Conservation (phyloP, 1,140 invertebrate species). For the Kradibia gibbosae region DNA sequence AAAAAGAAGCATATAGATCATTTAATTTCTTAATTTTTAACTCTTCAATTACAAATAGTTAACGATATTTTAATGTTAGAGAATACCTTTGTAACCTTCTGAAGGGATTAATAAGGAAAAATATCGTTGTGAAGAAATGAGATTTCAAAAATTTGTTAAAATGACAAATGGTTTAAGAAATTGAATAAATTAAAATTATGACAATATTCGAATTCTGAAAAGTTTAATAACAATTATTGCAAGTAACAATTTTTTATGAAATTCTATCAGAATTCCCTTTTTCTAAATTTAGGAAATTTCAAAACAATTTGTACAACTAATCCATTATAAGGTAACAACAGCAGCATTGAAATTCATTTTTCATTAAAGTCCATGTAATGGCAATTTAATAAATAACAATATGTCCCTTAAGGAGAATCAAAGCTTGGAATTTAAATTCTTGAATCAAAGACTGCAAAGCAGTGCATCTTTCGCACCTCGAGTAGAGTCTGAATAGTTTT, state of each 20-base stretch:
- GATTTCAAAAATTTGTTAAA: not conserved
- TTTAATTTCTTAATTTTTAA: too few relatives aligned
- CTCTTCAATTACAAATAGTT: not conserved
- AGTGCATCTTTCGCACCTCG: not conserved
- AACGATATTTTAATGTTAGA: not conserved
- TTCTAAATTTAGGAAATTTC: not conserved
- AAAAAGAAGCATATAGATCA: too few relatives aligned
- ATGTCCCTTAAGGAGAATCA: not conserved
- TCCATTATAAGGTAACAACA: not conserved
- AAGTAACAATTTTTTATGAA: not conserved
- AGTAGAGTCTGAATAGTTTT: conserved; percentile 22
- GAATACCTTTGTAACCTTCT: not conserved
- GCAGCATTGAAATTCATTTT: not conserved
- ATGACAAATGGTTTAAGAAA: not conserved
- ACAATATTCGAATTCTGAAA: not conserved
- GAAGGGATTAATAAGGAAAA: not conserved
- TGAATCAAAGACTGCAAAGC: not conserved
- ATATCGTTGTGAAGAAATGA: not conserved
- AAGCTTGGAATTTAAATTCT: not conserved
- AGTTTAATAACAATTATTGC: not conserved
- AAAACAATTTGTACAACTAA: conserved; percentile 2
- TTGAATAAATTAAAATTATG: not conserved
- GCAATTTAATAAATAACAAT: not conserved
- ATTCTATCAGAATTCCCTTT: not conserved
- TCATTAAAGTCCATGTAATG: not conserved